Evolutionary conservation across 2,888 invertebrate species (phyloP), one percentile per base, ranked within the genome.

Genomic region (Latrodectus elegans): DNA sequence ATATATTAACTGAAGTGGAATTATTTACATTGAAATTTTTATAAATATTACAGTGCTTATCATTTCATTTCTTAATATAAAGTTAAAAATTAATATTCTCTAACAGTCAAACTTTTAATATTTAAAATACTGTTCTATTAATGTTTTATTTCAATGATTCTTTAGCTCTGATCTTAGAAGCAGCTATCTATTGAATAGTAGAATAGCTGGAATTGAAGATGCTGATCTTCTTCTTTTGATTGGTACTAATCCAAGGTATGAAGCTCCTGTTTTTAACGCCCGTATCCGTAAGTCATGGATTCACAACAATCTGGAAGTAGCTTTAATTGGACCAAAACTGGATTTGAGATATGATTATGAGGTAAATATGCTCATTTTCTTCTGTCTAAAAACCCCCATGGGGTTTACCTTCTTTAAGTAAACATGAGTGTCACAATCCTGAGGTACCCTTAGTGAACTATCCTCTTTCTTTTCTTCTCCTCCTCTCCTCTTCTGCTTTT

Each of bases 241-340:
- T 91, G 99, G 99, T 82, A 98, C 98, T 1, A 99, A 99, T 94
- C 97, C 98, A 0, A 95, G 99, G 78, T 97, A 96, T 92, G 99
- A 99, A 93, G 99, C 99, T 67, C 99, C 99, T 0, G 93, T 99
- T 53, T 93, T 99, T 87, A 99, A 99, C 93, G 96, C 99, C 0
- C 95, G 99, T 91, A 95, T 99, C 89, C 95, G 99, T 88, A 99
- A 99, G 93, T 95, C 96, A 87, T 99, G 96, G 93, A 94, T 99
- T n/a, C 97, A 99, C 92, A 97, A 97, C 92, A 98, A 99, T 92
- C 94, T 96, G 22, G 93, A 94, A 82, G 93, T 99, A 70, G 99
- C 96, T 0, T 92, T 97, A 64, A 94, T 99, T 91, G 99, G 99
- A 12, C 95, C 97, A 0, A 94, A 96, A 91, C 95, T 99, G 10